Base-by-base conservation (phyloP, 2,888 invertebrate species). In the Strigamia crassipes region DNA sequence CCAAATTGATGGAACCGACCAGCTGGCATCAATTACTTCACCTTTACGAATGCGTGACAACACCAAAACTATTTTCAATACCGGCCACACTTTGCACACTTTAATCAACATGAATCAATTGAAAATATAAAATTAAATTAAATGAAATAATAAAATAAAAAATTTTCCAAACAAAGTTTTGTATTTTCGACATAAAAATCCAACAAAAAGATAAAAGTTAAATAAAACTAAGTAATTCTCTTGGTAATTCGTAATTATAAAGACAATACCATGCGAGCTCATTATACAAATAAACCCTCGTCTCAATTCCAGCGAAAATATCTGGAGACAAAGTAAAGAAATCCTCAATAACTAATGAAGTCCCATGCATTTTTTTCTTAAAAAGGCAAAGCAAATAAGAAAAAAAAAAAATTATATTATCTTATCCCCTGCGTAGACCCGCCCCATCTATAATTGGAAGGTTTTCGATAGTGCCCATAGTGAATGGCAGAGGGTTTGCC, bases 1-100 rank as follows among this genome's bases (percentile, higher is more conserved):
- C 66, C 66, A 66, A 66, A 66, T 66, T 66, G 66, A 66, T 66
- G 66, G 66, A 66, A 23, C 66, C 66, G 27, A 66, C 66, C 66
- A 66, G 66, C 66, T 66, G 66, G 66, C 66, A 66, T 66, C 66
- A 66, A 66, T 66, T 66, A 27, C 66, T 27, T 27, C 66, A 27
- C 66, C 27, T 66, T 27, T 31, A 23, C 27, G 27, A 21, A 13
- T 66, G 23, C 31, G 66, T 23, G 66, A 66, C 23, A 66, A 66
- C 66, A 27, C 10, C 10, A 23, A 1, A 66, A 66, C n/a, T 51
- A 15, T 27, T 21, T 66, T 12, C 15, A 27, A 27, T 27, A 10
- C 23, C 18, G 5, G 6, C 61, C 61, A 18, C 61, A 61, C 18
- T 23, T 15, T 18, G 6, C 23, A 15, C 15, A 18, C 61, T 23